Conservation (phyloP, 2,113 vertebrate genomes). For the Phoxinus phoxinus region DNA sequence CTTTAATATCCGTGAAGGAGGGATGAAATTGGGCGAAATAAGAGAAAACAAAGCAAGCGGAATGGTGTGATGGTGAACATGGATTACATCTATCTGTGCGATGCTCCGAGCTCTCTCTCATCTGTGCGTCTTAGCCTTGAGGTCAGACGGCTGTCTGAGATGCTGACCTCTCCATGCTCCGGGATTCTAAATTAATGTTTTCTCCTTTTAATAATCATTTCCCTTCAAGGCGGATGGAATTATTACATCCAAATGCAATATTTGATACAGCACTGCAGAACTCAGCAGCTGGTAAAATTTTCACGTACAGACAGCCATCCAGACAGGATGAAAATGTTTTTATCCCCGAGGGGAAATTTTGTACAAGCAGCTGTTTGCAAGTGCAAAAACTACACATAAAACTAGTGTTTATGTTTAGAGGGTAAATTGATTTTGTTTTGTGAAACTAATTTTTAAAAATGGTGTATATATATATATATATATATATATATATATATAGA, state of each 20-base stretch:
- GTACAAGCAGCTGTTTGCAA: neutral
- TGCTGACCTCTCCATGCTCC: constrained; percentile 5
- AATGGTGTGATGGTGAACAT: constrained; percentile 20
- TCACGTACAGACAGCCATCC: neutral
- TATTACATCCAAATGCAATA: constrained; percentile 7
- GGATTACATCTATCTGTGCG: constrained; percentile 10
- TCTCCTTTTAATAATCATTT: constrained; percentile 29
- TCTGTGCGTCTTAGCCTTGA: constrained; percentile 13
- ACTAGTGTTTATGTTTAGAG: neutral
- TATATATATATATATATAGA: too few species aligned
- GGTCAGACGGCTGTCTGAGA: constrained; percentile 3
- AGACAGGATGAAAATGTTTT: neutral
- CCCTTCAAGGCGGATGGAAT: constrained; percentile 27
- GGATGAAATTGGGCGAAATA: constrained; percentile 14
- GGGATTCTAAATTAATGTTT: constrained; percentile 26
- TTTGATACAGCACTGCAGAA: neutral
- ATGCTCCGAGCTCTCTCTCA: neutral
- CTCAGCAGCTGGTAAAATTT: neutral
- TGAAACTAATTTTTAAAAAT: too few species aligned
- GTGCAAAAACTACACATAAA: neutral
- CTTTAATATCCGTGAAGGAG: constrained; percentile 21
- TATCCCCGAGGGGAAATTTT: constrained; percentile 1
- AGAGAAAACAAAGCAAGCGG: neutral
- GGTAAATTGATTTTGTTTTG: neutral
- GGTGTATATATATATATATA: too few species aligned